phyloP scores from a whole-genome alignment of 2,113 vertebrate genomes.

The Muntiacus muntjak region DNA sequence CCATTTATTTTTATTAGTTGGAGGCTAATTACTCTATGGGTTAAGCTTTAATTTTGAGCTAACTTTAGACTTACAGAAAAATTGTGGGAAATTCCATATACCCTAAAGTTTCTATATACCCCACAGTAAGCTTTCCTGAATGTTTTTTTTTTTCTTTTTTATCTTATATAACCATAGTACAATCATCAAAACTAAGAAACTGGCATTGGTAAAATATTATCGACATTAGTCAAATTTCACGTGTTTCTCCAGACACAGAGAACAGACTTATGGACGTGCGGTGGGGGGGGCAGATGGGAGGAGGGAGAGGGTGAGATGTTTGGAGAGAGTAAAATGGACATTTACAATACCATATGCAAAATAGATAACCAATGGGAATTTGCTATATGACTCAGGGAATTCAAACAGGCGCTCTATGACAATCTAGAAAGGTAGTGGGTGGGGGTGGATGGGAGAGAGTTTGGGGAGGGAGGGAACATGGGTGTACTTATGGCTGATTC shows the following conservation, averaged over 20 bases:
- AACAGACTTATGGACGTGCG: neutral
- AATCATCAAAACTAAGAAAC: neutral
- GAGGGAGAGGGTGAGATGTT: neutral
- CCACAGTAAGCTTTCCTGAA: neutral
- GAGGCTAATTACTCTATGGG: too few species aligned
- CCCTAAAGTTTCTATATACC: neutral
- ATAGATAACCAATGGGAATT: neutral
- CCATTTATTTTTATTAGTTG: too few species aligned
- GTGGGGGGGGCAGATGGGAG: fast-evolving
- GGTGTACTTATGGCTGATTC: neutral
- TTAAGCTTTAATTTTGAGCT: neutral
- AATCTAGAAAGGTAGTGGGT: neutral
- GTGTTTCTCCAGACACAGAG: neutral
- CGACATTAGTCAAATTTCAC: neutral
- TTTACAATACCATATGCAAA: neutral
- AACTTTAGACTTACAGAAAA: neutral
- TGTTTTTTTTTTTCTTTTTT: neutral
- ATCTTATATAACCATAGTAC: neutral
- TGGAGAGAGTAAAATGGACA: neutral
- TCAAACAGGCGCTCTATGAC: neutral
- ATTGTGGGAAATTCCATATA: neutral
- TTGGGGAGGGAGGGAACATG: neutral
- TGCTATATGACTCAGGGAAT: neutral
- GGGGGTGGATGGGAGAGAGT: neutral
- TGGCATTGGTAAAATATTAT: neutral